Evolutionary conservation across 2,797 vertebrate genomes (phyloP), one percentile per base, ranked within the genome.

Genomic region (Anguilla obscura): DNA sequence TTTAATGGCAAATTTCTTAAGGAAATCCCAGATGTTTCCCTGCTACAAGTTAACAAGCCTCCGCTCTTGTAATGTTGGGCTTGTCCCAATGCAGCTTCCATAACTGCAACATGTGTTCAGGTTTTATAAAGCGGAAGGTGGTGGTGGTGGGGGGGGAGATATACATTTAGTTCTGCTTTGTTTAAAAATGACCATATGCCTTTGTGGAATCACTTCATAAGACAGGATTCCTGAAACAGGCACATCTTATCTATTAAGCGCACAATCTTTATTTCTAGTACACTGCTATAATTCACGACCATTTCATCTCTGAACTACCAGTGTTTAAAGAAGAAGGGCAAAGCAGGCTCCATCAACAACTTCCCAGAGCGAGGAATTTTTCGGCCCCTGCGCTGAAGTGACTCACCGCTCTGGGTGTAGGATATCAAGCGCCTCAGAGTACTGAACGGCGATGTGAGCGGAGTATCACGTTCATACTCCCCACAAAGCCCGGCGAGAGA

Each of bases 21-120:
- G 24, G 18, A 79, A 87, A 40, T 58, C 74, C 33, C 86, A 40
- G 74, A 50, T 63, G 74, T 40, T 79, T 84, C 82, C 21, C 24
- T 52, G 27, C 82, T 14, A 33, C 48, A 27, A 58, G 33, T 85
- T 58, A 85, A 85, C 33, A 85, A 60, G 84, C 16, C 52, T 36
- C 27, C 8, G 27, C 27, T 9, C 56, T 33, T 85, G 52, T 36
- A 33, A 85, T 10, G 40, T 58, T 6, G 36, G 52, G 52, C 14
- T 60, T 60, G n/a, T 36, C 54, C 30, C 54, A 60, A 60, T 30
- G 56, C 48, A 84, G 54, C 54, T 7, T 40, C 27, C n/a, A 60
- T 60, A 56, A 60, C 7, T 54, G 24, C 16, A 40, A 74, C 14
- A 45, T 45, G 33, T 45, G 74, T 79, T 79, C 1, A 79, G 33